Conservation (phyloP, 2,888 invertebrate species). For the Drosophila limbata region DNA sequence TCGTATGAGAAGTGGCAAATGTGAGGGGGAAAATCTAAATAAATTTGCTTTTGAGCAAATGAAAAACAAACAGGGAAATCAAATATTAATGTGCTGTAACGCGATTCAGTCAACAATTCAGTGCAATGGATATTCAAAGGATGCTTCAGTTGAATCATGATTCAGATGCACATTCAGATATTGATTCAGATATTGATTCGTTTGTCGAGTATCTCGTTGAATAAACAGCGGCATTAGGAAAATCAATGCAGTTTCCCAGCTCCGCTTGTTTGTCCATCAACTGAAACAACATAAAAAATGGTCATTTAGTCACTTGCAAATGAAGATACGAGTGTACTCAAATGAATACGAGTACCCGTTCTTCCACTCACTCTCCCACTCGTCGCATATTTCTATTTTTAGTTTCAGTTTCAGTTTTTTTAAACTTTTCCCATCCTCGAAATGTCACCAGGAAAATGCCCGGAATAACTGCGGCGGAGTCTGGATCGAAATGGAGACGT, state of each 20-base stretch:
- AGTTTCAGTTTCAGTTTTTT: constrained; percentile 9
- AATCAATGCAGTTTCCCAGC: constrained; percentile 53
- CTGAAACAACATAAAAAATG: constrained; percentile 51
- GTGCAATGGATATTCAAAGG: constrained; percentile 35
- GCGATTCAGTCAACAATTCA: constrained; percentile 53
- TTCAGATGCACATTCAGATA: constrained; percentile 18
- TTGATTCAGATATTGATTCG: constrained; percentile 36
- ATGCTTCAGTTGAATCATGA: constrained; percentile 50
- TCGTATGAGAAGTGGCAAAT: constrained; percentile 20
- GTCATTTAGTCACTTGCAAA: constrained; percentile 64
- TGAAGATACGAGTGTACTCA: constrained; percentile 32
- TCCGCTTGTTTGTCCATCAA: constrained; percentile 45
- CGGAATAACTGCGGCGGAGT: constrained; percentile 42
- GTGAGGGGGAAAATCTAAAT: constrained; percentile 54
- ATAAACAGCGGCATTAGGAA: constrained; percentile 61
- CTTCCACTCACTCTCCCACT: neutral
- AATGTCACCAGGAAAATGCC: constrained; percentile 38
- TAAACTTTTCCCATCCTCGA: neutral
- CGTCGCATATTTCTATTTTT: constrained; percentile 17
- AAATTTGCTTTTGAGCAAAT: constrained; percentile 76
- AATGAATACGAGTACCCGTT: constrained; percentile 5
- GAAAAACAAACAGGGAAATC: constrained; percentile 80
- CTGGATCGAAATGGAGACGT: constrained; percentile 58
- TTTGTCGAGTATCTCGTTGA: constrained; percentile 37
- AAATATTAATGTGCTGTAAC: constrained; percentile 79